phyloP scores from a whole-genome alignment of 2,888 invertebrate genomes.

The Hydriomena furcata region DNA sequence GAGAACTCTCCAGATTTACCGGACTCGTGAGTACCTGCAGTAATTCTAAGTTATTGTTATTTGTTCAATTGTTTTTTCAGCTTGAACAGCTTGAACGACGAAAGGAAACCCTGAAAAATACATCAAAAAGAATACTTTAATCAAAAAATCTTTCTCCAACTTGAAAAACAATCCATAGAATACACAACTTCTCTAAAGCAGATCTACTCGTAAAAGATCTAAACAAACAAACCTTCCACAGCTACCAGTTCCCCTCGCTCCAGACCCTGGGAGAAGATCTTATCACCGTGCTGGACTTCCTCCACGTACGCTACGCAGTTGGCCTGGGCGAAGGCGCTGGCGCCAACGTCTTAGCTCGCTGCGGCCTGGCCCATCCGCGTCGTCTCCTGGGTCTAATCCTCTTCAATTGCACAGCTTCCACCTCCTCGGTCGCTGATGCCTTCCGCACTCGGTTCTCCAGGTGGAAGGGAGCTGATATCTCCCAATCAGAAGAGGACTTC shows the following conservation, averaged over 20 bases:
- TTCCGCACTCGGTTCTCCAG: slow-evolving; percentile 93
- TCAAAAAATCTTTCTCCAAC: no score
- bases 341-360: slow-evolving; percentile 92
- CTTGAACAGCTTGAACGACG: no score
- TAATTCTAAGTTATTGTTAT: no score
- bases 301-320: slow-evolving; percentile 92
- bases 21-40: slow-evolving; percentile 89
- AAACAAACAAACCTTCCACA: no score
- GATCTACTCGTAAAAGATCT: no score
- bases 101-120: no score
- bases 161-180: no score
- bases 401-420: slow-evolving; percentile 94
- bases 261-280: slow-evolving; percentile 92
- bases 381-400: slow-evolving; percentile 91
- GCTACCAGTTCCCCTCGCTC: slow-evolving; percentile 91
- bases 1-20: slow-evolving; percentile 90
- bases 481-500: slow-evolving; percentile 94
- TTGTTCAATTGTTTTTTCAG: no score
- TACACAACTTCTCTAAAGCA: no score
- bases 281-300: slow-evolving; percentile 90
- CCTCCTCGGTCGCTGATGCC: slow-evolving; percentile 93
- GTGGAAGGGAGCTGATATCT: slow-evolving; percentile 93
- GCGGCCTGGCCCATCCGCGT: slow-evolving; percentile 91
- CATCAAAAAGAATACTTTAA: no score
- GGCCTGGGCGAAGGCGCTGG: slow-evolving; percentile 95